Evolutionary conservation across 2,888 invertebrate species (phyloP), one percentile per base, ranked within the genome.

Genomic region (Sarcophaga carnaria): DNA sequence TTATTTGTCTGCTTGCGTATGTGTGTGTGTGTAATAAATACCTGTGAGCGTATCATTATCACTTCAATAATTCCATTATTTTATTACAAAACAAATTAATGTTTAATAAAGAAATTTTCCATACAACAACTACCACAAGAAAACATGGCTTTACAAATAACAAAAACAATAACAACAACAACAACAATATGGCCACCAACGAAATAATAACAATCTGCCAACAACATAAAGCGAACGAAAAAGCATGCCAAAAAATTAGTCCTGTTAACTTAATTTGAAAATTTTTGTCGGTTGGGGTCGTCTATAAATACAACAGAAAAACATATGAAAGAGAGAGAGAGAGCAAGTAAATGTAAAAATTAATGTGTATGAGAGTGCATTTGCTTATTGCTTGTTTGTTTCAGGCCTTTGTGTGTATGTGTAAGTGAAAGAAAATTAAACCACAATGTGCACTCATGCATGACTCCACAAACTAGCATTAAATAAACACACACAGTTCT

Each of bases 391-490:
- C 22, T 69, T 60, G 64, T 77, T 82, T n/a, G 63, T 82, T 63
- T 79, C 2, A 37, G 27, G 64, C 47, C 83, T 67, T 79, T 83
- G 71, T 37, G 37, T 37, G 8, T 8, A 0, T 8, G 37, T 37
- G 37, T 37, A 10, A 8, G 59, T 69, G 45, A 10, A 83, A 78
- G 72, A 63, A 86, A 77, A 60, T 74, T 63, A 77, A 72, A 66
- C 80, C 80, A 80, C 83, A 77, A 59, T 77, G 72, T 86, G 76
- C 76, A 78, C 80, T 81, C 86, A 86, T 78, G 86, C 86, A 83
- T 66, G 78, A 70, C 47, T 62, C 79, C 78, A 78, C 83, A 80
- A 80, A 86, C 86, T 72, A 66, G 71, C 70, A 66, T 78, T 83
- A 78, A 78, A 86, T 78, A 86, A 76, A 74, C 72, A 86, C n/a